phyloP scores from a whole-genome alignment of 2,113 vertebrate genomes.

The Anser cygnoides region DNA sequence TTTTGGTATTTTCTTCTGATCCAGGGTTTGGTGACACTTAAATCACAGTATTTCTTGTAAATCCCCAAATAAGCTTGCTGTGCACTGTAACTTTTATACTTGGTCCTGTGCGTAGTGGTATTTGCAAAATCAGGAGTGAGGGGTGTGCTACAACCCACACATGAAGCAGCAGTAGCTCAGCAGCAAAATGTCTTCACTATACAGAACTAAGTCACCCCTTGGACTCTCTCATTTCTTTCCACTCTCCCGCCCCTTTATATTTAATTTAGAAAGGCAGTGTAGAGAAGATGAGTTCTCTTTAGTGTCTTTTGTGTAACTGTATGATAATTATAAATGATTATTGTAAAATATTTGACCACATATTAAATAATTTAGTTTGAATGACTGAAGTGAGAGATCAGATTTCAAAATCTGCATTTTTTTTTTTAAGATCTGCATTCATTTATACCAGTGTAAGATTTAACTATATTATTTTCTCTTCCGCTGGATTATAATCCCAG shows the following conservation, averaged over 20 bases:
- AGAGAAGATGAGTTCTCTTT: not conserved
- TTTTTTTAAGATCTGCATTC: not conserved
- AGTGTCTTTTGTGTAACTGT: not conserved
- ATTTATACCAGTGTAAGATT: not conserved
- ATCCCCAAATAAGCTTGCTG: not conserved
- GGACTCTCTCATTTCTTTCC: not conserved
- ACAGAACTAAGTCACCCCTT: not conserved
- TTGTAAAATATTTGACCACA: not conserved
- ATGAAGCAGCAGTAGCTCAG: not conserved
- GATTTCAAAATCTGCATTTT: not conserved
- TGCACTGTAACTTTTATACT: not conserved
- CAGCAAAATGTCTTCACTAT: not conserved
- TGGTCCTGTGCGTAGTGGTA: not conserved
- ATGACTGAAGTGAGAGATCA: not conserved
- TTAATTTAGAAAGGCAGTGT: not conserved
- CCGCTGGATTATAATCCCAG: not conserved
- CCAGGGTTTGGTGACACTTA: not conserved
- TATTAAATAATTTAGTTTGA: not conserved
- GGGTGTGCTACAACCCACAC: not conserved
- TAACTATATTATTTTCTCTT: not conserved
- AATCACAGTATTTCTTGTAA: not conserved
- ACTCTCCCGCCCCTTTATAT: not conserved
- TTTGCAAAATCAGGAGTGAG: not conserved
- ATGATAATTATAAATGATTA: not conserved
- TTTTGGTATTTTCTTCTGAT: not conserved